Evolutionary conservation across 2,797 vertebrate species (phyloP).

Genomic region (Falco biarmicus): DNA sequence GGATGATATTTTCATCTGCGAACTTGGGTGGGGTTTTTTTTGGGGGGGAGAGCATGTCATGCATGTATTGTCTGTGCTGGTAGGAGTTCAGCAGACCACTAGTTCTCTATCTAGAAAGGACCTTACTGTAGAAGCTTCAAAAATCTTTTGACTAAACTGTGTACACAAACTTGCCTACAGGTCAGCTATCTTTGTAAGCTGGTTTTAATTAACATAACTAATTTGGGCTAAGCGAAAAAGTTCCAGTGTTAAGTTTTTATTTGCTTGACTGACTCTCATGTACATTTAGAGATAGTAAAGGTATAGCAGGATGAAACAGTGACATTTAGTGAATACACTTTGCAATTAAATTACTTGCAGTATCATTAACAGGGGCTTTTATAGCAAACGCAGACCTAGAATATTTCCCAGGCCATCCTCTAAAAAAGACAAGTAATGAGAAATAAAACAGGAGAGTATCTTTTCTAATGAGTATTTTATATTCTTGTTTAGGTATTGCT

Average conservation of each 20-base stretch:
- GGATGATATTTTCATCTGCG: background rate
- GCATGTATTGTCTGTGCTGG: background rate
- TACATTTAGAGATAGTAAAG: background rate
- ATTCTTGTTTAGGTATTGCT: slow-evolving; percentile 87
- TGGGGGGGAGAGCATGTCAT: background rate
- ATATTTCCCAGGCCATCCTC: background rate
- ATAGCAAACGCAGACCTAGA: background rate
- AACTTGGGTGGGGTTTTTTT: accelerated
- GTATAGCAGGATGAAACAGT: background rate
- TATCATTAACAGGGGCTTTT: background rate
- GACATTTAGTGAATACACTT: background rate
- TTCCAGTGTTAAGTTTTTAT: background rate
- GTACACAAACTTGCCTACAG: background rate
- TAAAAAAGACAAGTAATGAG: background rate
- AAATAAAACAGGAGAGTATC: background rate
- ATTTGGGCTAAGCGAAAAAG: background rate
- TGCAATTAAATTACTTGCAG: background rate
- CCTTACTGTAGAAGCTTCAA: background rate
- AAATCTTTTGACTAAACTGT: background rate
- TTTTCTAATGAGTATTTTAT: background rate
- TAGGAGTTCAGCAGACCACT: background rate
- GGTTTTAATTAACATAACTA: background rate
- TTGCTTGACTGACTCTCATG: background rate
- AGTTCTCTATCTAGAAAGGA: background rate
- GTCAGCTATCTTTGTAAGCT: background rate